phyloP scores from a whole-genome alignment of 1,140 invertebrate genomes.

The Lepidotrigona ventralis region DNA sequence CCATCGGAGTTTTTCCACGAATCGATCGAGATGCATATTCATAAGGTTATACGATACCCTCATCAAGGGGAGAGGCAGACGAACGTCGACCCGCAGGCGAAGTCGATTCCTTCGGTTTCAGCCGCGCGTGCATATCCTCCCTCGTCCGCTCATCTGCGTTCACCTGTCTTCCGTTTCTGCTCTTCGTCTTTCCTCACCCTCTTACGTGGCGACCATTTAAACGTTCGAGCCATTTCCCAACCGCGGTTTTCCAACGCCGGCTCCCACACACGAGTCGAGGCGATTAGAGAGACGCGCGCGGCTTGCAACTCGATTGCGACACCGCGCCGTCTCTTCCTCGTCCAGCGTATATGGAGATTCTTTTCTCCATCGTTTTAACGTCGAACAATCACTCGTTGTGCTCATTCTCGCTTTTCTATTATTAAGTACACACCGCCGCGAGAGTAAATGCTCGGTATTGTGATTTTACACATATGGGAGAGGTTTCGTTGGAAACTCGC shows the following conservation, averaged over 20 bases:
- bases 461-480: neutral
- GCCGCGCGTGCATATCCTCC: slow-evolving; percentile 52
- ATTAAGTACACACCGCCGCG: neutral
- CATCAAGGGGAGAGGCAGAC: slow-evolving; percentile 20
- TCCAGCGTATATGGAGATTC: slow-evolving; percentile 14
- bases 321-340: neutral
- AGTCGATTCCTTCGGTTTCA: slow-evolving; percentile 59
- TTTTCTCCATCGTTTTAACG: neutral
- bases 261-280: slow-evolving; percentile 23
- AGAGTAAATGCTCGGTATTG: neutral
- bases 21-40: slow-evolving; percentile 20
- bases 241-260: neutral
- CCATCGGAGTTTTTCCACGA: neutral
- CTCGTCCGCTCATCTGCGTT: slow-evolving; percentile 60
- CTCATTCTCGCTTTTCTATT: neutral
- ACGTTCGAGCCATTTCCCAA: slow-evolving; percentile 32
- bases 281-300: slow-evolving; percentile 38
- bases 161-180: slow-evolving; percentile 64
- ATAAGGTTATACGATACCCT: slow-evolving; percentile 29
- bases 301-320: slow-evolving; percentile 35
- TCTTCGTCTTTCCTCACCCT: slow-evolving; percentile 57
- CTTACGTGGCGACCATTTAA: slow-evolving; percentile 43
- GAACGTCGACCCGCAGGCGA: slow-evolving; percentile 50
- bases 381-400: slow-evolving; percentile 4
- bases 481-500: neutral